phyloP scores from a whole-genome alignment of 2,888 invertebrate genomes.

The Apeira syringaria region DNA sequence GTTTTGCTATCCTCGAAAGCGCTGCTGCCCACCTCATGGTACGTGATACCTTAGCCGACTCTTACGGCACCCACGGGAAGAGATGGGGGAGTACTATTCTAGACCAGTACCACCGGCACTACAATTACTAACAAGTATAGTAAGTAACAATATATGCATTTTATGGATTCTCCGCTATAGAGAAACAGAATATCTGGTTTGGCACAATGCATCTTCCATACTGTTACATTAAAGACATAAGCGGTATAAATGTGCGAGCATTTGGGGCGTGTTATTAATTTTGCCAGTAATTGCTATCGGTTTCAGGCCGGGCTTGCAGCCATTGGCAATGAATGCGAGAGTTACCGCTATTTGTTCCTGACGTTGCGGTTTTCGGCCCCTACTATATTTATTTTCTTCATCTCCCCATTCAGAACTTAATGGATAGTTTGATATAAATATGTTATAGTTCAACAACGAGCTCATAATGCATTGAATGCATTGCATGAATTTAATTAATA shows the following conservation, averaged over 20 bases:
- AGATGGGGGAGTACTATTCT: too few relatives aligned
- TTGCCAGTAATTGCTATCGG: constrained; percentile 83
- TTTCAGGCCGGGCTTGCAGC: constrained; percentile 76
- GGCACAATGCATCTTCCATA: not conserved
- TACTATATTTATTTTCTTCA: constrained; percentile 80
- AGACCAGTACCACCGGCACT: too few relatives aligned
- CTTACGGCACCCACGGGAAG: too few relatives aligned
- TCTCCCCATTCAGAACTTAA: constrained; percentile 72
- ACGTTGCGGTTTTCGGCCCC: constrained; percentile 80
- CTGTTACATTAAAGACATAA: constrained; percentile 7
- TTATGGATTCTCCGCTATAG: too few relatives aligned
- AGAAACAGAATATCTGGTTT: too few relatives aligned
- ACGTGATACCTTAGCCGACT: too few relatives aligned
- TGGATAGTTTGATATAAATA: constrained; percentile 57
- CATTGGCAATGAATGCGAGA: constrained; percentile 83
- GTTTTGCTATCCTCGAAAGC: too few relatives aligned
- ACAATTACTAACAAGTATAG: too few relatives aligned
- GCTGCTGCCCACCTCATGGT: too few relatives aligned
- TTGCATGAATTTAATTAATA: constrained; percentile 41
- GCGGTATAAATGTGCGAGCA: constrained; percentile 75
- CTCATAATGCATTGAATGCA: too few relatives aligned
- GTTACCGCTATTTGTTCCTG: constrained; percentile 83
- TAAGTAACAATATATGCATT: too few relatives aligned
- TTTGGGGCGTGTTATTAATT: constrained; percentile 83
- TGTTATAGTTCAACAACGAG: too few relatives aligned